These are phyloP conservation scores for Cettia cetti DNA, from an alignment of 2,113 vertebrate genomes.

Conservation along the genomic window DNA sequence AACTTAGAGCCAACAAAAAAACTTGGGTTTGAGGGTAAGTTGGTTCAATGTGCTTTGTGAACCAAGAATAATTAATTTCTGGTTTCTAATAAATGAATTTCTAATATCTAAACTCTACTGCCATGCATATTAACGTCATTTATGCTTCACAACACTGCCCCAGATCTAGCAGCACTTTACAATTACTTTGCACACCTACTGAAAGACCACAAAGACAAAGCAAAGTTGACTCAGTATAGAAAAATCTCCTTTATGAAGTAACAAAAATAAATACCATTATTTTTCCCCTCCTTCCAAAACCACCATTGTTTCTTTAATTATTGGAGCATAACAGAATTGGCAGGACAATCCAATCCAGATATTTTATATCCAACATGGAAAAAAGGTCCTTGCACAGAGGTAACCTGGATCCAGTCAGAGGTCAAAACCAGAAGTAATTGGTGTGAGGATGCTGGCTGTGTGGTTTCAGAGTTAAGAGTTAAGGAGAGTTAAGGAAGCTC, in stretches of 20 bases:
- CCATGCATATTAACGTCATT: background rate
- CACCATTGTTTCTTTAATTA: background rate
- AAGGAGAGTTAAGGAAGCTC: background rate
- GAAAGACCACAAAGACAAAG: background rate
- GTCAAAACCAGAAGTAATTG: background rate
- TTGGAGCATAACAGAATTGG: background rate
- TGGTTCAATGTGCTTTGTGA: background rate
- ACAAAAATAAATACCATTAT: background rate
- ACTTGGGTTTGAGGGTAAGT: background rate
- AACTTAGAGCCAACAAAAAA: background rate
- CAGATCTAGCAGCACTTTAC: background rate
- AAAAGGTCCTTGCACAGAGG: background rate
- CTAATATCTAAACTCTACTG: background rate
- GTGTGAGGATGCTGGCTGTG: background rate
- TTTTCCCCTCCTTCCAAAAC: background rate
- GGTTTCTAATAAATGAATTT: background rate
- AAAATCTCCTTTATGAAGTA: background rate
- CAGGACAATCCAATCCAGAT: background rate
- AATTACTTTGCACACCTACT: background rate
- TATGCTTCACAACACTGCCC: background rate
- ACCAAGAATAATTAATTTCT: background rate
- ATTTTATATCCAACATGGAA: background rate
- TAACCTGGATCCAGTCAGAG: background rate
- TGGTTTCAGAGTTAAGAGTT: background rate
- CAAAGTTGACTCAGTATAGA: background rate